A percentile compares a stretch with the other conserved stretches of the same genome.
Conservation (phyloP, 2,888 invertebrate genomes). For the Monoplex corrugatus region DNA sequence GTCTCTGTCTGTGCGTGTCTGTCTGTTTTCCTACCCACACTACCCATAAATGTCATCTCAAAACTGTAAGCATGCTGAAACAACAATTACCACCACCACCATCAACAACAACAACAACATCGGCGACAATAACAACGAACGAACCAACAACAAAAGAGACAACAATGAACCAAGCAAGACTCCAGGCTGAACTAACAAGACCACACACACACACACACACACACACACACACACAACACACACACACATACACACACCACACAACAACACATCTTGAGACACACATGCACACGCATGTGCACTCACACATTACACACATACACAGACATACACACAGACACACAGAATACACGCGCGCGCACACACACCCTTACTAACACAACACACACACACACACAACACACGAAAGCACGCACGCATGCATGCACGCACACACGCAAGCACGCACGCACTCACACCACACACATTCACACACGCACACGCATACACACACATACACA, state of each 20-base stretch:
- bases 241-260: neutral
- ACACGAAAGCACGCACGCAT: neutral
- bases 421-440: neutral
- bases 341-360: too few species aligned
- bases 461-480: neutral
- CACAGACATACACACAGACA: too few species aligned
- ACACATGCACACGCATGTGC: neutral
- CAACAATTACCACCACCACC: neutral
- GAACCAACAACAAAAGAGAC: neutral
- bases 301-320: too few species aligned
- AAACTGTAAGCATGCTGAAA: neutral
- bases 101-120: too few species aligned
- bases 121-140: too few species aligned
- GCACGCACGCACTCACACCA: constrained; percentile 1
- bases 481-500: neutral
- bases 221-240: neutral
- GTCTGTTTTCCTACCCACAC: neutral
- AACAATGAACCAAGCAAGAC: too few species aligned
- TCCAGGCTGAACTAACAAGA: neutral
- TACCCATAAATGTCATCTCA: neutral
- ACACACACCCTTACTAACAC: too few species aligned
- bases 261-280: neutral
- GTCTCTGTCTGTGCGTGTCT: neutral
- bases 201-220: neutral
- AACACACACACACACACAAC: neutral